Conservation (phyloP, 1,140 invertebrate species). For the Drosophila takahashii region DNA sequence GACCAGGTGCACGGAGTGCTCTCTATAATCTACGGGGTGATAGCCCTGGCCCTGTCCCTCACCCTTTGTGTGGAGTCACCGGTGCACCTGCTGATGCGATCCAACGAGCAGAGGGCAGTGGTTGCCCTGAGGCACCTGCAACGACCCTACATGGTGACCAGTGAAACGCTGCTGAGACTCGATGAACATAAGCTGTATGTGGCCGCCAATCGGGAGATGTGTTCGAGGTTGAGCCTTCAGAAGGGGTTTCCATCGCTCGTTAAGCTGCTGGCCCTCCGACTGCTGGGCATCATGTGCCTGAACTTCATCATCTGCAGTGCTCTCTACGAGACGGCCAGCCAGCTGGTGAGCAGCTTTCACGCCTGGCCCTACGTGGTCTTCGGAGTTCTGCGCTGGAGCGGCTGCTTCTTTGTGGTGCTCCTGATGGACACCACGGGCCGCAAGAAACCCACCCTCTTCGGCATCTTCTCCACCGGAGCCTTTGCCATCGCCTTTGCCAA, state of each 20-base stretch:
- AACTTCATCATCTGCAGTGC: slow-evolving; percentile 54
- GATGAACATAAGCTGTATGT: slow-evolving; percentile 77
- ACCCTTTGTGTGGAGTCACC: slow-evolving; percentile 70
- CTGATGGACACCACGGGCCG: slow-evolving; percentile 66
- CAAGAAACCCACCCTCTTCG: slow-evolving; percentile 63
- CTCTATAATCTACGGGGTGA: slow-evolving; percentile 51
- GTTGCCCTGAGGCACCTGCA: slow-evolving; percentile 64
- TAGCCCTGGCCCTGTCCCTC: slow-evolving; percentile 43
- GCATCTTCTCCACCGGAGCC: slow-evolving; percentile 52
- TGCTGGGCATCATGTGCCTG: slow-evolving; percentile 51
- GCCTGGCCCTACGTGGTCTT: slow-evolving; percentile 68
- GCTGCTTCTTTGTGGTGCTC: slow-evolving; percentile 50
- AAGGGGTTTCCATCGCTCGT: slow-evolving; percentile 49
- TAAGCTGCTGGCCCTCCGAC: slow-evolving; percentile 56
- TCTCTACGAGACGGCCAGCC: slow-evolving; percentile 27
- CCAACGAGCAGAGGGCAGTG: slow-evolving; percentile 61
- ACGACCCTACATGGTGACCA: slow-evolving; percentile 66
- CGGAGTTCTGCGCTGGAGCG: slow-evolving; percentile 52
- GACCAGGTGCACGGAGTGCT: slow-evolving; percentile 69
- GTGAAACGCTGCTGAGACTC: slow-evolving; percentile 69
- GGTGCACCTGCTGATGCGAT: slow-evolving; percentile 54
- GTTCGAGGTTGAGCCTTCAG: slow-evolving; percentile 19
- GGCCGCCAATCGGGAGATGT: slow-evolving; percentile 43
- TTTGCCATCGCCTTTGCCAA: slow-evolving; percentile 63
- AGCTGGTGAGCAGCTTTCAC: slow-evolving; percentile 36